Evolutionary conservation across 2,888 invertebrate genomes (phyloP), one percentile per base, ranked within the genome.

Genomic region (Ctena decussata): DNA sequence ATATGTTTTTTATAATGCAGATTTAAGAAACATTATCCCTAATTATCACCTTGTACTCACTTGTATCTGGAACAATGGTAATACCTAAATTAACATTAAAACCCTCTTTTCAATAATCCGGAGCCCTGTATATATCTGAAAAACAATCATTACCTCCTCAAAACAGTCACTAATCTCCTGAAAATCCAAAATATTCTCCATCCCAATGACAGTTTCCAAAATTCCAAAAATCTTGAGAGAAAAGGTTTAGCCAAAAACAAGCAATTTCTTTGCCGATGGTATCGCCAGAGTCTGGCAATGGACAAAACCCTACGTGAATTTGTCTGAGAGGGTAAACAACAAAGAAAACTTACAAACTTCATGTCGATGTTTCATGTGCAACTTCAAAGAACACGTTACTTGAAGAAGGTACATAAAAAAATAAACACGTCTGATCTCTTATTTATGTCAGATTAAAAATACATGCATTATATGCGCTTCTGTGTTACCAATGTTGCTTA

Each of bases 401-500:
- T 86, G 84, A 82, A 88, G 88, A 88, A 88, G 85, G 81, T 86
- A 82, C 88, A 86, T 88, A 88, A 88, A 88, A 88, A 81, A 80
- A 76, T 75, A 86, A 82, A 84, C 65, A 84, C 79, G 85, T 88
- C 85, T 86, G 88, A 88, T 80, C 85, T 86, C 75, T 88, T 86
- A 86, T 88, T 88, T 88, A 85, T 86, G 88, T 88, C 85, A 79
- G 85, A 88, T 88, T 88, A 88, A 88, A 88, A 86, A 88, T 88
- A 88, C 85, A 88, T 88, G 85, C 84, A 84, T 77, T 74, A 77
- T 86, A 79, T 70, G 80, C 81, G 75, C 77, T 77, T 70, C 69
- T 80, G 80, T 84, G 84, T 82, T 72, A 41, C 24, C 72, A 41
- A 44, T 44, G 46, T 72, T 72, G 72, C 41, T 41, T 6, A 72